phyloP scores from a whole-genome alignment of 2,888 invertebrate species.

The Caenorhabditis auriculariae region DNA sequence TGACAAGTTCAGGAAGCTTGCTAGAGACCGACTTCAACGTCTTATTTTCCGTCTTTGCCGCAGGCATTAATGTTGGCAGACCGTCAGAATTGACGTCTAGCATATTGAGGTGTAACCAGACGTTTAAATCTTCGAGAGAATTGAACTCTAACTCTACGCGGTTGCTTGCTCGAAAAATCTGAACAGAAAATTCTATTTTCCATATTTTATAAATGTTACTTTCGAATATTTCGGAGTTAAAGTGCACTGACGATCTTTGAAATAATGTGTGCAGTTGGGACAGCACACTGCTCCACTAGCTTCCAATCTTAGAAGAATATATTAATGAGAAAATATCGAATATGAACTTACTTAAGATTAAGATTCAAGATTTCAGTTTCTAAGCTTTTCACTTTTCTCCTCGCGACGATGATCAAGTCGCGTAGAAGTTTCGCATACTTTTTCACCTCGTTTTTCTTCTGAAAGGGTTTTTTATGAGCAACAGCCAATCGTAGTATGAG shows the following conservation, averaged over 20 bases:
- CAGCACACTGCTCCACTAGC: conserved; percentile 11
- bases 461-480: neutral
- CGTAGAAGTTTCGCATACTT: no score
- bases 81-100: conserved; percentile 24
- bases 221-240: conserved; percentile 18
- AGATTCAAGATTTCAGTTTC: conserved; percentile 11
- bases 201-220: no score
- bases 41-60: conserved; percentile 3
- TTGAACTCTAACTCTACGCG: conserved; percentile 21
- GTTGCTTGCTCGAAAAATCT: conserved; percentile 16
- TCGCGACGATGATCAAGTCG: conserved; percentile 9
- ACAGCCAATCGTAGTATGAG: no score
- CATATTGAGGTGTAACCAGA: conserved; percentile 25
- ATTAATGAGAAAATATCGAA: no score
- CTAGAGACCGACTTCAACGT: conserved; percentile 10
- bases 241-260: conserved; percentile 16
- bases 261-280: conserved; percentile 23
- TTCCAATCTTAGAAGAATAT: no score
- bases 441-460: neutral
- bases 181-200: no score
- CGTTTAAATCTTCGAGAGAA: conserved; percentile 6
- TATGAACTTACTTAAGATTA: conserved; percentile 10
- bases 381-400: conserved; percentile 6
- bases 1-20: conserved; percentile 4
- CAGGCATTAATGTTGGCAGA: conserved; percentile 18